These are phyloP conservation scores for Rhamphomyia laevipes DNA, from an alignment of 2,888 invertebrate species.

Conservation along the genomic window DNA sequence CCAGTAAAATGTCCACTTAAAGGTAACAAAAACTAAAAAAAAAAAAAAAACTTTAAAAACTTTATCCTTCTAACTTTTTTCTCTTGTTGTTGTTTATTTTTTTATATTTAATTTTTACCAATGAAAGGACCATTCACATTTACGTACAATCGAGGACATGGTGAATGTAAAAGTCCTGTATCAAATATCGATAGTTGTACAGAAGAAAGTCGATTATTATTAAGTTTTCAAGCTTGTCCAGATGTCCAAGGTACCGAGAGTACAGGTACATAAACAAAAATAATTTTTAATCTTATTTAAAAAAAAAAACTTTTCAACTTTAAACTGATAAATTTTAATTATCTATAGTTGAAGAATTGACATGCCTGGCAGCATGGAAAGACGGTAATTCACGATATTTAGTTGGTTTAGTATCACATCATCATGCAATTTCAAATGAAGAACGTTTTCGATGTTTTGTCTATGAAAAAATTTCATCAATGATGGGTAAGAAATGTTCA, in stretches of 20 bases:
- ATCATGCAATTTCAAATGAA: slow-evolving; percentile 81
- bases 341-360: slow-evolving; percentile 69
- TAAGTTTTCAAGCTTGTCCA: slow-evolving; percentile 89
- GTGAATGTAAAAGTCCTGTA: slow-evolving; percentile 77
- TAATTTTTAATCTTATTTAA: too few species aligned
- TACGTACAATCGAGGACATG: slow-evolving; percentile 83
- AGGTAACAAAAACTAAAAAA: slow-evolving; percentile 25
- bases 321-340: neutral
- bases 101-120: slow-evolving; percentile 18
- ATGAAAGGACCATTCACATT: slow-evolving; percentile 71
- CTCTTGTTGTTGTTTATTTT: neutral
- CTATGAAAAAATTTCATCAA: slow-evolving; percentile 68
- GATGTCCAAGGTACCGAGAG: slow-evolving; percentile 85
- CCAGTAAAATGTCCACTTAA: slow-evolving; percentile 78
- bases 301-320: neutral
- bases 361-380: slow-evolving; percentile 87
- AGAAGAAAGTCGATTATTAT: slow-evolving; percentile 76
- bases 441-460: slow-evolving; percentile 93
- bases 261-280: too few species aligned
- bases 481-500: slow-evolving; percentile 38
- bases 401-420: slow-evolving; percentile 80
- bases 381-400: slow-evolving; percentile 85
- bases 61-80: neutral
- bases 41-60: neutral
- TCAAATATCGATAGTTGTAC: slow-evolving; percentile 92